Conservation (phyloP, 2,888 invertebrate species). For the Ennomos quercinarius region DNA sequence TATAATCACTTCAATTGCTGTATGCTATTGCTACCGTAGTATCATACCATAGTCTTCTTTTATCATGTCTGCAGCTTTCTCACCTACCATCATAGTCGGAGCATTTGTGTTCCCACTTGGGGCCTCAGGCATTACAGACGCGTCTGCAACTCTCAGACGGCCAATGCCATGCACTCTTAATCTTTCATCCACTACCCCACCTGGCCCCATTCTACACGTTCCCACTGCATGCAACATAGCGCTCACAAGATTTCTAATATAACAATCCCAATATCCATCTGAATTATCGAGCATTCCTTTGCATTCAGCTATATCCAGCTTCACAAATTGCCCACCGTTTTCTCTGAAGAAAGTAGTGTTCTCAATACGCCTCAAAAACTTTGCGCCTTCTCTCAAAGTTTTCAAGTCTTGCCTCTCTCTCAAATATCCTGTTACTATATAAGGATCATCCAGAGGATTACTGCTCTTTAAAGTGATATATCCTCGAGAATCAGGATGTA, state of each 20-base stretch:
- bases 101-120: slow-evolving; percentile 74
- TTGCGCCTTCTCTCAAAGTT: slow-evolving; percentile 56
- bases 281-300: slow-evolving; percentile 73
- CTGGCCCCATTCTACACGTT: slow-evolving; percentile 69
- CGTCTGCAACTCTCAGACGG: slow-evolving; percentile 68
- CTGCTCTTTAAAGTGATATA: slow-evolving; percentile 60
- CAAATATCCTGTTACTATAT: slow-evolving; percentile 65
- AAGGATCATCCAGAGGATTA: slow-evolving; percentile 64
- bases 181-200: slow-evolving; percentile 69
- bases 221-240: slow-evolving; percentile 87
- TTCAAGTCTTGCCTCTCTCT: slow-evolving; percentile 59
- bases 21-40: slow-evolving; percentile 6
- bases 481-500: slow-evolving; percentile 71
- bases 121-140: slow-evolving; percentile 70
- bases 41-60: slow-evolving; percentile 56
- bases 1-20: background rate
- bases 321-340: slow-evolving; percentile 53
- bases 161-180: slow-evolving; percentile 62
- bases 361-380: slow-evolving; percentile 56
- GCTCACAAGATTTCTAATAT: slow-evolving; percentile 80
- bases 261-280: slow-evolving; percentile 88
- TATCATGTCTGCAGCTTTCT: slow-evolving; percentile 74
- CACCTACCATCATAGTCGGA: slow-evolving; percentile 77
- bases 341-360: slow-evolving; percentile 62
- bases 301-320: slow-evolving; percentile 80